Conservation (phyloP, 2,113 vertebrate genomes). For the Baryphthengus martii region DNA sequence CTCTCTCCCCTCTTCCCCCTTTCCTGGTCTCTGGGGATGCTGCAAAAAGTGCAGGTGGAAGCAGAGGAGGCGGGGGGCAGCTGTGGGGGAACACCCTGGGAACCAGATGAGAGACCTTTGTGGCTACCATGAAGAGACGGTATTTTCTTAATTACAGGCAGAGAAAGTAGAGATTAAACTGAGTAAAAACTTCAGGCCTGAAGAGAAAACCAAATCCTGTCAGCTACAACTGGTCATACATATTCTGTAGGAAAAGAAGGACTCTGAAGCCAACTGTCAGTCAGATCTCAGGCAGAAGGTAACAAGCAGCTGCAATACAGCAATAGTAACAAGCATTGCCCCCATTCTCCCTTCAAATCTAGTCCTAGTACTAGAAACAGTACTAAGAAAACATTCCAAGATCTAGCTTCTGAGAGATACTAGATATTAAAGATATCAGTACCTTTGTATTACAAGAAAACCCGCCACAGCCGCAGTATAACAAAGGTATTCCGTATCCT, state of each 20-base stretch:
- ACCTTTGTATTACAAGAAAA: background rate
- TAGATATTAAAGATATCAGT: background rate
- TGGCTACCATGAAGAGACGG: background rate
- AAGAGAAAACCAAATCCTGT: background rate
- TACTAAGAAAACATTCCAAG: background rate
- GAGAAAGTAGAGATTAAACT: background rate
- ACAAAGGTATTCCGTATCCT: background rate
- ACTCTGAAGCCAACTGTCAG: background rate
- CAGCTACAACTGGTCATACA: background rate
- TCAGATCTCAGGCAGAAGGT: background rate
- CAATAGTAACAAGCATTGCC: background rate
- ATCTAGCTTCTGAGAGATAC: background rate
- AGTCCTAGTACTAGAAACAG: background rate
- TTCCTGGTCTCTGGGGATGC: background rate
- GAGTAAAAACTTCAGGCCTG: background rate
- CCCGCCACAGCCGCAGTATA: background rate
- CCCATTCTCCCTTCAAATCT: background rate
- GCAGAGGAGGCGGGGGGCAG: rapidly evolving
- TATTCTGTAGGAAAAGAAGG: background rate
- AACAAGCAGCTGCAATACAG: background rate
- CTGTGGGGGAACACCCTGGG: background rate
- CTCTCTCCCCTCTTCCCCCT: background rate
- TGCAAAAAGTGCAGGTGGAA: background rate
- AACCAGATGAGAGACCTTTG: background rate
- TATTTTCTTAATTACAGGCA: background rate